phyloP scores from a whole-genome alignment of 2,113 vertebrate genomes.

The Tinamus guttatus region DNA sequence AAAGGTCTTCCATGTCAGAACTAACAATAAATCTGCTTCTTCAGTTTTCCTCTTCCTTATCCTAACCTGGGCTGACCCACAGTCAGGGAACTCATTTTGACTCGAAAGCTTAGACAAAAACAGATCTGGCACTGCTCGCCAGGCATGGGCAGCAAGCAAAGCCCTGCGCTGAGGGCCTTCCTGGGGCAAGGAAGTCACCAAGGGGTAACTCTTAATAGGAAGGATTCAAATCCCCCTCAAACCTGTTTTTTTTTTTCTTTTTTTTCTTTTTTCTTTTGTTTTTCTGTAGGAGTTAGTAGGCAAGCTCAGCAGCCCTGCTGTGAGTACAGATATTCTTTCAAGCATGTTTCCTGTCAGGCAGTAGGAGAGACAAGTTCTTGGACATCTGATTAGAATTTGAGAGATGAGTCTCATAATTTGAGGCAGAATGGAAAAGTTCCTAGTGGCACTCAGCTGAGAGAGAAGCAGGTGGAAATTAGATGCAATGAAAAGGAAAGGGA shows the following conservation, averaged over 20 bases:
- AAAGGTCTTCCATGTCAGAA: background rate
- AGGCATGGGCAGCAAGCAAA: background rate
- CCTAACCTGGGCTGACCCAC: background rate
- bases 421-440: no score
- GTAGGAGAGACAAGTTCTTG: background rate
- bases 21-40: background rate
- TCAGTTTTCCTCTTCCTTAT: background rate
- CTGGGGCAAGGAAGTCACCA: background rate
- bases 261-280: background rate
- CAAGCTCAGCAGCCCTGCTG: background rate
- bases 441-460: background rate
- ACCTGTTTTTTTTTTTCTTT: background rate
- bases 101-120: background rate
- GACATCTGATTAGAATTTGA: background rate
- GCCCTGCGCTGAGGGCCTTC: background rate
- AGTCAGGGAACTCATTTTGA: background rate
- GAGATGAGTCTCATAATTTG: background rate
- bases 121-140: background rate
- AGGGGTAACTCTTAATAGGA: background rate
- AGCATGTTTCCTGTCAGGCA: background rate
- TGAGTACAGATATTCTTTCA: background rate
- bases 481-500: background rate
- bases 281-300: background rate
- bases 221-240: background rate
- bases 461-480: background rate